phyloP scores from a whole-genome alignment of 1,140 invertebrate species.

The Drosophila hydei region DNA sequence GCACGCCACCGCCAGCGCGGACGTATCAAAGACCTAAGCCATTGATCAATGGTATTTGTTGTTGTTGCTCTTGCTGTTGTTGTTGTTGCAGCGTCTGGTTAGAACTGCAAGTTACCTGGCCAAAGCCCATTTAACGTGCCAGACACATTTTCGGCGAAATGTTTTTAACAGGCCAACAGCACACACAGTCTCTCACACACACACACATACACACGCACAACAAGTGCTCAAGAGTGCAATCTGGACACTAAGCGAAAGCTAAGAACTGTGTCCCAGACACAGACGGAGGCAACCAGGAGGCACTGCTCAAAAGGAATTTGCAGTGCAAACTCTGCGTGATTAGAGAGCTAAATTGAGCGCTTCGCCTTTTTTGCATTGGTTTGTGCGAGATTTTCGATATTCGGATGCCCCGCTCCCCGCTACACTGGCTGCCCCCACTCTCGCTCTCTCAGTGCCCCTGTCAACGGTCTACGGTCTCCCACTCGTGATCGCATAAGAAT shows the following conservation, averaged over 20 bases:
- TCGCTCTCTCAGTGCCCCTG: conserved; percentile 8
- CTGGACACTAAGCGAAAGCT: conserved; percentile 54
- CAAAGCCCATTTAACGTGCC: conserved; percentile 76
- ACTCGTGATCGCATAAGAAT: conserved; percentile 45
- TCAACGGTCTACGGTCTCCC: conserved; percentile 31
- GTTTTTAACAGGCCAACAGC: conserved; percentile 62
- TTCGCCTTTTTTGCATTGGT: conserved; percentile 41
- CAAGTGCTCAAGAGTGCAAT: conserved; percentile 57
- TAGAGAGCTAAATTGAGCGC: conserved; percentile 78
- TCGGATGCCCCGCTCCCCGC: conserved; percentile 35
- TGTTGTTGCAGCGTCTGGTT: conserved; percentile 73
- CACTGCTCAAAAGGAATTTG: conserved; percentile 57
- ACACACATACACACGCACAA: not conserved
- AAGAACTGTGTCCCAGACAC: conserved; percentile 33
- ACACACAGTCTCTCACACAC: not conserved
- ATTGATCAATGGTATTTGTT: conserved; percentile 78
- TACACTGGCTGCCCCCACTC: conserved; percentile 2
- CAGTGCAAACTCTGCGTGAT: conserved; percentile 74
- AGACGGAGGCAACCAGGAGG: conserved; percentile 14
- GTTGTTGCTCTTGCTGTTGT: conserved; percentile 44
- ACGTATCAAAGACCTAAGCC: conserved; percentile 79
- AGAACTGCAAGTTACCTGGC: conserved; percentile 78
- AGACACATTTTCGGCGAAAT: conserved; percentile 82
- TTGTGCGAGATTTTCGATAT: conserved; percentile 55
- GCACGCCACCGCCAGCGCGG: conserved; percentile 65